These are phyloP conservation scores for Thaumetopoea pityocampa DNA, from an alignment of 1,140 invertebrate genomes.

Conservation along the genomic window DNA sequence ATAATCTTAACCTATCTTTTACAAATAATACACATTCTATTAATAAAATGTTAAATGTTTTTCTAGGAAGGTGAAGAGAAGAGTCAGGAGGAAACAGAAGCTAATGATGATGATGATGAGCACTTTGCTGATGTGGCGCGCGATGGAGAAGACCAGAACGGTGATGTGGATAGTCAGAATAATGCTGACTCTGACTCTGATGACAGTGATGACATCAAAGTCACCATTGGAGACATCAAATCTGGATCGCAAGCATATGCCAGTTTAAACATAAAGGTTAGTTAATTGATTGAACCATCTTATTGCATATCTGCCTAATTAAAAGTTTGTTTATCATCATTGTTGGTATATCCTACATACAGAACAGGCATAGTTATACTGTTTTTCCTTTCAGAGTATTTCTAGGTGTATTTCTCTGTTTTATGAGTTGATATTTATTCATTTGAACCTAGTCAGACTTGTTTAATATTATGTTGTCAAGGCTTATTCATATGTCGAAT, in stretches of 20 bases:
- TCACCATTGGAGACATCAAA: conserved; percentile 91
- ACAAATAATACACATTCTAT: not conserved
- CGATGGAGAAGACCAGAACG: conserved; percentile 77
- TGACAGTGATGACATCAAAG: conserved; percentile 89
- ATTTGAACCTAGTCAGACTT: too few relatives aligned
- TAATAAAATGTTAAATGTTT: conserved; percentile 5
- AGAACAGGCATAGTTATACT: too few relatives aligned
- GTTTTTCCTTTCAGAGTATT: too few relatives aligned
- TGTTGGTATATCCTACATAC: too few relatives aligned
- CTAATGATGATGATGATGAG: conserved; percentile 72
- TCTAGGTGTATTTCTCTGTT: too few relatives aligned
- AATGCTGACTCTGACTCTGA: conserved; percentile 84
- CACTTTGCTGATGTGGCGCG: conserved; percentile 72
- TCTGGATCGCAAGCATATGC: conserved; percentile 80
- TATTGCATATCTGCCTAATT: too few relatives aligned
- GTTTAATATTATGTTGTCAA: too few relatives aligned
- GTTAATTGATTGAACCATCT: too few relatives aligned
- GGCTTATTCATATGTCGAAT: too few relatives aligned
- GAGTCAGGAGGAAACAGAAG: conserved; percentile 60
- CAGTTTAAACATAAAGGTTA: conserved; percentile 79
- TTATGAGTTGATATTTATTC: too few relatives aligned
- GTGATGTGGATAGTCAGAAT: conserved; percentile 77
- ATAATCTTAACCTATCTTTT: conserved; percentile 42
- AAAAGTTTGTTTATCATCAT: too few relatives aligned
- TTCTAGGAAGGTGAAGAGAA: conserved; percentile 57